Percentiles rank a stretch among this genome's conserved stretches.
These are phyloP conservation scores for Circaetus gallicus DNA, from an alignment of 2,113 vertebrate genomes.

Conservation along the genomic window DNA sequence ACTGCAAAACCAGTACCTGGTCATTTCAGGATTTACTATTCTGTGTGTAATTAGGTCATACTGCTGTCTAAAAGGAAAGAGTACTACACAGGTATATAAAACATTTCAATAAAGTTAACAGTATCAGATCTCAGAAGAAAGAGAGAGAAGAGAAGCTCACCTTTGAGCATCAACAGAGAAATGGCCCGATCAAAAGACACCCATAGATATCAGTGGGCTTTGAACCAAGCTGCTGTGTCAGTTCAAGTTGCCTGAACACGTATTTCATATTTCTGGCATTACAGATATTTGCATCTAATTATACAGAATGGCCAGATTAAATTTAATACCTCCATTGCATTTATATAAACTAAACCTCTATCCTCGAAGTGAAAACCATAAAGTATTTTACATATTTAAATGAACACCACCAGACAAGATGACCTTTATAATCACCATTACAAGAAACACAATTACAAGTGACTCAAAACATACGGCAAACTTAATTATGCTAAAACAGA, in stretches of 20 bases:
- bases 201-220: background rate
- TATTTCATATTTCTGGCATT: background rate
- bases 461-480: constrained; percentile 54
- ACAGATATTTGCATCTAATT: constrained; percentile 17
- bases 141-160: background rate
- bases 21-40: background rate
- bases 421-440: constrained; percentile 57
- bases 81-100: background rate
- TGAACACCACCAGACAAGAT: constrained; percentile 12
- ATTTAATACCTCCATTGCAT: background rate
- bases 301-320: background rate
- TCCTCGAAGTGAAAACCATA: background rate
- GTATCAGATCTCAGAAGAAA: background rate
- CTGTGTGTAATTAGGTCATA: background rate
- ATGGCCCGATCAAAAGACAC: background rate
- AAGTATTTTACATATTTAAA: constrained; percentile 9
- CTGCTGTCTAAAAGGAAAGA: background rate
- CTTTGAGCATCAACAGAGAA: background rate
- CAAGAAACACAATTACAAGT: constrained; percentile 44
- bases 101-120: background rate
- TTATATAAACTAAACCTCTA: background rate
- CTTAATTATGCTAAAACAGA: constrained; percentile 44
- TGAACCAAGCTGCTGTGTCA: background rate
- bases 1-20: background rate
- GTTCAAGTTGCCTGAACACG: background rate